Evolutionary conservation across 2,797 vertebrate genomes (phyloP), one percentile per base, ranked within the genome.

Genomic region (Cyclopterus lumpus): DNA sequence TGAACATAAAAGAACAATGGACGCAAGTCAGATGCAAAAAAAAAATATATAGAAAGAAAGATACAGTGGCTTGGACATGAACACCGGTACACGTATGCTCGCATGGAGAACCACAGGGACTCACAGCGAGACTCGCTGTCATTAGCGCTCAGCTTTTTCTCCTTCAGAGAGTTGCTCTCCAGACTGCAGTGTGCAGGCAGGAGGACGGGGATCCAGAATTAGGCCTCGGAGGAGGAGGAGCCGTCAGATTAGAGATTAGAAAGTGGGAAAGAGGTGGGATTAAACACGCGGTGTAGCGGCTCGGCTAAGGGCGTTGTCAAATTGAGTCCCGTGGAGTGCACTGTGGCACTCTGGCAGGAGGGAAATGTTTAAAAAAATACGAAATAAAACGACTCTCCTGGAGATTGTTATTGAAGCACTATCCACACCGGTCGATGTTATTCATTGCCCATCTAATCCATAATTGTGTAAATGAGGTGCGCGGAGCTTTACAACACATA

Each of bases 171-270:
- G 57, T 38, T 14, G 34, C 24, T 75, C 64, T 66, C 20, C 44
- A 46, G 55, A 15, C 54, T 65, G 46, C 59, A 57, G 65, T 18
- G 65, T n/a, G n/a, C n/a, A n/a, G n/a, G n/a, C n/a, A 34, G 67
- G 72, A 79, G 67, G 80, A 76, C 34, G 8, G 49, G 65, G 72
- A 78, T 80, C 80, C 70, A 73, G 83, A 88, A 75, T 89, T 82
- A 91, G 86, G 73, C 75, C 69, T 84, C 42, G 3, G 32, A 80
- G 64, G 71, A 81, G 82, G 83, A 79, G 80, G 74, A 78, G 82
- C 59, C 4, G 81, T 82, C 89, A 89, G 89, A 92, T 93, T 91
- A 91, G 80, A 89, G 89, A 92, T 91, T 92, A 90, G 79, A 73
- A 84, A 83, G 89, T 80, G 88, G 88, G 73, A 83, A 89, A 82